Percentiles rank a stretch among this genome's conserved stretches.
phyloP scores from a whole-genome alignment of 1,140 invertebrate species.

The Phthorimaea operculella region DNA sequence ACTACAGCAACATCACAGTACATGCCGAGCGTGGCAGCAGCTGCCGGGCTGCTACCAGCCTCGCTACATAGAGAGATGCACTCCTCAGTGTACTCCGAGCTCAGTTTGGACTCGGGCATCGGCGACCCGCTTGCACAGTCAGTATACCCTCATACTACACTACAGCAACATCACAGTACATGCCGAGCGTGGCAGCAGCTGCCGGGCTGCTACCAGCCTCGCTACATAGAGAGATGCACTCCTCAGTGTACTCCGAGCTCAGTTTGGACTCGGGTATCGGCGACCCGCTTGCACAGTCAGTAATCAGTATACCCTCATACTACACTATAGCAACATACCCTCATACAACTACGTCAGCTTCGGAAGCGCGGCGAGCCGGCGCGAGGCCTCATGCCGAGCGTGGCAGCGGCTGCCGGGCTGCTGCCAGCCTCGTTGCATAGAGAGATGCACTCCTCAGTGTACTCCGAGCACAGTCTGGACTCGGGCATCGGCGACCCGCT shows the following conservation, averaged over 20 bases:
- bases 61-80: conserved; percentile 91
- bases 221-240: conserved; percentile 89
- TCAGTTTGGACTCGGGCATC: conserved; percentile 85
- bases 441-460: conserved; percentile 89
- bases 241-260: conserved; percentile 85
- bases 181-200: conserved; percentile 63
- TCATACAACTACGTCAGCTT: conserved; percentile 77
- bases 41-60: conserved; percentile 57
- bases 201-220: conserved; percentile 69
- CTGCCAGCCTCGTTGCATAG: conserved; percentile 78
- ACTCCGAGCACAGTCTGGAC: conserved; percentile 84
- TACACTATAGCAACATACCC: not conserved
- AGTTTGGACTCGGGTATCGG: conserved; percentile 84
- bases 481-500: conserved; percentile 75
- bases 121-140: conserved; percentile 55
- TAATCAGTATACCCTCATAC: conserved; percentile 16
- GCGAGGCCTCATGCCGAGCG: conserved; percentile 68
- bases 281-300: conserved; percentile 50
- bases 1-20: not conserved
- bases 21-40: conserved; percentile 64
- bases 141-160: conserved; percentile 16
- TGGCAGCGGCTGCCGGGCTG: conserved; percentile 58
- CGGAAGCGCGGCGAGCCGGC: conserved; percentile 79
- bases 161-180: conserved; percentile 9
- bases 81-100: conserved; percentile 85